A percentile compares a stretch with the other conserved stretches of the same genome.
phyloP scores from a whole-genome alignment of 2,888 invertebrate species.

The Coremacera marginata region DNA sequence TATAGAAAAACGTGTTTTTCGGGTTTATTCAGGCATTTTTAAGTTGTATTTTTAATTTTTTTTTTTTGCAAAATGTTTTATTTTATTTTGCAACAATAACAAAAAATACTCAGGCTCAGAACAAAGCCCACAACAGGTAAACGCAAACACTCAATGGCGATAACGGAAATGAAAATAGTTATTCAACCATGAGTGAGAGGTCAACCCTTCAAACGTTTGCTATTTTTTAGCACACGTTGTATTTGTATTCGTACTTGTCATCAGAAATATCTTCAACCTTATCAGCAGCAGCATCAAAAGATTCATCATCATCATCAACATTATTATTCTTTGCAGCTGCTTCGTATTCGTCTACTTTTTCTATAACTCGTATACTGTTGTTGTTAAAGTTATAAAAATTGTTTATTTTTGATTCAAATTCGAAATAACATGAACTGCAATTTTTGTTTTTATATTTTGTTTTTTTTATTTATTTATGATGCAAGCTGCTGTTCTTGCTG shows the following conservation, averaged over 20 bases:
- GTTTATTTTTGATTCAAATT: slow-evolving; percentile 1
- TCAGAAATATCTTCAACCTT: too few species aligned
- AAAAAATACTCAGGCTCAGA: not conserved
- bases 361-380: too few species aligned
- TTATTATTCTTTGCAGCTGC: too few species aligned
- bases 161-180: slow-evolving; percentile 3
- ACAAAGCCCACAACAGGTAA: not conserved
- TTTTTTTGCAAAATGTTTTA: not conserved
- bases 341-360: too few species aligned
- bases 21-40: not conserved
- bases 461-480: too few species aligned
- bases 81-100: not conserved
- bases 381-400: not conserved
- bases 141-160: not conserved
- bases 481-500: too few species aligned
- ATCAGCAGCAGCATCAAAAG: too few species aligned
- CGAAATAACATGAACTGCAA: not conserved
- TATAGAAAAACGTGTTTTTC: not conserved
- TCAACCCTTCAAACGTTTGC: not conserved
- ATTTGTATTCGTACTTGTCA: not conserved
- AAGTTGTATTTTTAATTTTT: not conserved
- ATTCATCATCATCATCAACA: too few species aligned
- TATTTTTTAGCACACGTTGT: not conserved
- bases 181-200: not conserved
- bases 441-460: not conserved